Base-by-base conservation (phyloP, 2,888 invertebrate genomes). In the Minunthozetes semirufus region DNA sequence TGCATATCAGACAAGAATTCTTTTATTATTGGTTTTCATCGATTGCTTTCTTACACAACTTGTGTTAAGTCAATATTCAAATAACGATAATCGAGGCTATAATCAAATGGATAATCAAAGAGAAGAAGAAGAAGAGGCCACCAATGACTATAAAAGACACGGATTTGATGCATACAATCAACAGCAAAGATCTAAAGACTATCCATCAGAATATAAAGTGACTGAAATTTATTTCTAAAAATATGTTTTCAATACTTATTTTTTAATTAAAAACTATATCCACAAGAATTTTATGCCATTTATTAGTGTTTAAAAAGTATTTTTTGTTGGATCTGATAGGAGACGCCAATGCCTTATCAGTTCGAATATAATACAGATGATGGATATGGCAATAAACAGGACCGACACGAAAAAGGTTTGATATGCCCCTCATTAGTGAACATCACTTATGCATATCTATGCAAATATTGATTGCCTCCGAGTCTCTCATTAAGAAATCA, bases 281-380 rank as follows among this genome's bases (percentile, higher is more conserved):
- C 56, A 25, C 22, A 56, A 25, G 1, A 25, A 56, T 1, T 11
- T 48, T 48, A 17, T 8, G 33, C 33, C 33, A 48, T 48, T 48
- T 48, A 48, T 48, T 48, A 48, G 17, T 48, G 17, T 15, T 48
- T 15, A 8, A 15, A 48, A 48, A 53, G 19, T 9, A 48, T 13
- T 2, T 53, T 25, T 25, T 22, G 25, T 56, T 25, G 1, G 25
- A 25, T 56, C 17, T 56, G 27, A 56, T 13, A 73, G 73, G 73
- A 73, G 46, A 73, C 9, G 61, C 73, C 73, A 73, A 73, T 73
- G 73, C 73, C 73, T 17, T 73, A 73, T 59, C 46, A 53, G 59
- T 73, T 73, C 33, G 17, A 56, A 11, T 73, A 73, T 73, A 19
- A 73, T 33, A 38, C 29, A 13, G 73, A 56, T 59, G 73, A 73